Evolutionary conservation across 2,888 invertebrate species (phyloP).

Genomic region (Melikaiella ostensackeni): DNA sequence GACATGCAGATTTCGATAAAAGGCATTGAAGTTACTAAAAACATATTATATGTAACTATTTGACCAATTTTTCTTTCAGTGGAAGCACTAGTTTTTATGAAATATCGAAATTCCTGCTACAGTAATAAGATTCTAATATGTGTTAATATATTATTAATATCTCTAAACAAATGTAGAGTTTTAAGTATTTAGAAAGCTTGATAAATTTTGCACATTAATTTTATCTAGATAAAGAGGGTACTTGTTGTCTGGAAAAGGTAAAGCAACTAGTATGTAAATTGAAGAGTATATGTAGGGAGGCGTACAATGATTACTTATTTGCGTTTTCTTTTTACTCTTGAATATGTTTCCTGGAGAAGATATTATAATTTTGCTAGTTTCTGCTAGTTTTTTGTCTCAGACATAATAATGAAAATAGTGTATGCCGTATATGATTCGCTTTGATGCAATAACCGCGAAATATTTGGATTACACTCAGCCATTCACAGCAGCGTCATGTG

Average conservation of each 20-base stretch:
- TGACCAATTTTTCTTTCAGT: too few species aligned
- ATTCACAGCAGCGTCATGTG: slow-evolving; percentile 4
- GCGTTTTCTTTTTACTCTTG: background rate
- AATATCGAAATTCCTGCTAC: too few species aligned
- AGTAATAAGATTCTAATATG: too few species aligned
- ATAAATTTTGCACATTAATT: background rate
- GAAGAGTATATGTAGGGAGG: too few species aligned
- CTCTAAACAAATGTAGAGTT: too few species aligned
- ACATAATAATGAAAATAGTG: slow-evolving; percentile 7
- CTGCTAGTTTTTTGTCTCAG: slow-evolving; percentile 22
- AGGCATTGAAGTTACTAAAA: too few species aligned
- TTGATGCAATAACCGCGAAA: slow-evolving; percentile 29
- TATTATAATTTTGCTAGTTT: background rate
- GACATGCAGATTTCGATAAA: too few species aligned
- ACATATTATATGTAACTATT: too few species aligned
- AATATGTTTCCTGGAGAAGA: background rate
- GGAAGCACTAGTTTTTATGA: too few species aligned
- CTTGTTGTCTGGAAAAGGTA: background rate
- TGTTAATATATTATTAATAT: too few species aligned
- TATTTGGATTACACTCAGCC: slow-evolving; percentile 18
- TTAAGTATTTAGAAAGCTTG: too few species aligned
- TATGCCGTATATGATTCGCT: slow-evolving; percentile 11
- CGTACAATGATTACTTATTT: slow-evolving; percentile 3
- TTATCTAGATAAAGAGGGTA: background rate
- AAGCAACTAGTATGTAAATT: background rate